phyloP scores from a whole-genome alignment of 2,888 invertebrate species.

The Drosophila formosana region DNA sequence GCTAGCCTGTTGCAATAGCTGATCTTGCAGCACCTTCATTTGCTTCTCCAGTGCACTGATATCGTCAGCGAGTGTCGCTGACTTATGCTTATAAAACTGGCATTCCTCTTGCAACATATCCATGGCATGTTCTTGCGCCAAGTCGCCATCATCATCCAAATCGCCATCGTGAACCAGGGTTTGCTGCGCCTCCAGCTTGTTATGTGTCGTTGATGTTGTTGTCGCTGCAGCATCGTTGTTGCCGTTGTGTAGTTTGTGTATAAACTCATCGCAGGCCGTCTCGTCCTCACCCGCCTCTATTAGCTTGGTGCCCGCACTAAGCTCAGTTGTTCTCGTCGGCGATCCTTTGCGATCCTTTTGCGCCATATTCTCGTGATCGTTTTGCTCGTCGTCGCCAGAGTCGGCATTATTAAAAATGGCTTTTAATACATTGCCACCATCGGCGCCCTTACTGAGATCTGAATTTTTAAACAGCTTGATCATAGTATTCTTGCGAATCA shows the following conservation, averaged over 20 bases:
- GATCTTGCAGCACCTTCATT: slow-evolving; percentile 63
- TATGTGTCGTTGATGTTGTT: slow-evolving; percentile 25
- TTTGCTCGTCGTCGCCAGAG: slow-evolving; percentile 70
- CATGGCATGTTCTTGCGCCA: slow-evolving; percentile 64
- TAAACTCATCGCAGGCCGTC: slow-evolving; percentile 53
- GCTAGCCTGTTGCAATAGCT: slow-evolving; percentile 18
- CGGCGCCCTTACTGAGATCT: slow-evolving; percentile 83
- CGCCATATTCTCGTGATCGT: slow-evolving; percentile 28
- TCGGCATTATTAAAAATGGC: slow-evolving; percentile 83
- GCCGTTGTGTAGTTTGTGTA: slow-evolving; percentile 48
- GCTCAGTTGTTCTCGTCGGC: slow-evolving; percentile 16
- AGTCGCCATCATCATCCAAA: slow-evolving; percentile 9
- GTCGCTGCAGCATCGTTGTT: slow-evolving; percentile 13
- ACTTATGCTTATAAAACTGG: slow-evolving; percentile 71
- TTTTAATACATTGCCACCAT: slow-evolving; percentile 82
- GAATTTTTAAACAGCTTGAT: slow-evolving; percentile 84
- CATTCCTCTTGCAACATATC: slow-evolving; percentile 82
- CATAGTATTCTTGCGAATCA: slow-evolving; percentile 73
- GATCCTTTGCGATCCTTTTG: neutral
- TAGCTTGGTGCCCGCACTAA: slow-evolving; percentile 28
- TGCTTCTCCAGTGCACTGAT: slow-evolving; percentile 66
- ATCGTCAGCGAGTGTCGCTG: slow-evolving; percentile 57
- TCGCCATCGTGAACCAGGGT: slow-evolving; percentile 41
- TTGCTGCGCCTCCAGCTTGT: slow-evolving; percentile 53
- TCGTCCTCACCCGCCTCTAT: slow-evolving; percentile 29